Evolutionary conservation across 1,140 invertebrate species (phyloP), one percentile per base, ranked within the genome.

Genomic region (Polypedilum pembai): DNA sequence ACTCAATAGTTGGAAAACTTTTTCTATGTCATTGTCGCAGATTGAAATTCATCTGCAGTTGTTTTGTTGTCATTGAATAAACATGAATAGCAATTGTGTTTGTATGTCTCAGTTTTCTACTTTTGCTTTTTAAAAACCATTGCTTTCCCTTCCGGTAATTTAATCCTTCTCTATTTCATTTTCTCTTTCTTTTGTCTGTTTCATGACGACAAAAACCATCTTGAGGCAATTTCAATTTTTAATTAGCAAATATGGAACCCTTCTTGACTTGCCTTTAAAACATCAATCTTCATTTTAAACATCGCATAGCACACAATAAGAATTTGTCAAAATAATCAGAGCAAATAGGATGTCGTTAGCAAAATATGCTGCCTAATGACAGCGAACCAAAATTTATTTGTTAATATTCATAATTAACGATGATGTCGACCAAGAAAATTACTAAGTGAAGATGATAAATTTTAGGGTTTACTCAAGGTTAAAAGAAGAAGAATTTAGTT

Each of bases 391-490:
- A 56, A 56, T n/a, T 56, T 56, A 12, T n/a, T 56, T 56, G 45
- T 56, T 56, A 56, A 56, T 56, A n/a, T 56, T 56, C 45, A 56
- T 56, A 56, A 56, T 56, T 56, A 56, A 56, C 45, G 45, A 56
- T 15, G 12, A 12, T 3, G 12, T 15, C 24, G 24, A 33, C 24
- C 24, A 33, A 33, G 24, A 33, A 33, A 33, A 33, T 33, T 1
- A 33, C 24, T 33, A 33, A 33, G 24, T 33, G 24, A 33, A 33
- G 24, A 33, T 33, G 24, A 33, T 33, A 33, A 33, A 33, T 33
- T 33, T 33, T 33, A 33, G 5, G 24, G 24, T 33, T 33, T 5
- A 33, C 5, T 33, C 24, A 33, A 33, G 24, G 24, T 33, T 33
- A 33, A 33, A 33, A 33, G 24, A 15, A 56, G 45, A 56, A 56